Percentiles rank a stretch among this genome's conserved stretches.
Conservation (phyloP, 2,797 vertebrate genomes). For the Gorsachius magnificus region DNA sequence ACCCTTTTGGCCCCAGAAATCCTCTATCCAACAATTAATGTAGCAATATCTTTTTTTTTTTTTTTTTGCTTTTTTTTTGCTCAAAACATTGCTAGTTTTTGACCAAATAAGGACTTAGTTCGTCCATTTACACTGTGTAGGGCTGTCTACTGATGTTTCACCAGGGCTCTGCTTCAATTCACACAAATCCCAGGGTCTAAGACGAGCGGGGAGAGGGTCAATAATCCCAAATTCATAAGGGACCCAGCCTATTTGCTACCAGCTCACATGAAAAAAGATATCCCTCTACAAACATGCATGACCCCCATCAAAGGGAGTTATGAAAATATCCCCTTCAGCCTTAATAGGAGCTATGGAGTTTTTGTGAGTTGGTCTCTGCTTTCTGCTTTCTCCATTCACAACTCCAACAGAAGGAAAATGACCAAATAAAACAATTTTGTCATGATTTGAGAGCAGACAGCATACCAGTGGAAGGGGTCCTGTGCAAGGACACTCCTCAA, state of each 20-base stretch:
- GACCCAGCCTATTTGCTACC: not conserved
- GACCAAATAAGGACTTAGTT: not conserved
- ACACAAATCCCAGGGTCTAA: not conserved
- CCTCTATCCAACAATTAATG: not conserved
- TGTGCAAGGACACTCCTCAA: not conserved
- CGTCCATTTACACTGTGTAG: not conserved
- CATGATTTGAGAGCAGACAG: not conserved
- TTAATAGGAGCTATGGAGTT: not conserved
- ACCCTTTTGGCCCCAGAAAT: not conserved
- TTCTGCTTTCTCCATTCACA: not conserved
- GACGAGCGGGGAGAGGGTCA: not conserved
- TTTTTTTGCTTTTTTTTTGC: rapidly evolving
- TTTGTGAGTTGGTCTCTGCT: not conserved
- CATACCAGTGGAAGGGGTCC: not conserved
- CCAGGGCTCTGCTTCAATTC: not conserved
- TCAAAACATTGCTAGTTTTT: not conserved
- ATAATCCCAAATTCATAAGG: not conserved
- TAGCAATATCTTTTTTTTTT: not conserved
- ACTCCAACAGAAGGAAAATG: not conserved
- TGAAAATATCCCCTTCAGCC: not conserved
- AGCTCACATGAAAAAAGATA: not conserved
- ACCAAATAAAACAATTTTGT: not conserved
- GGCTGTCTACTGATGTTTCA: not conserved
- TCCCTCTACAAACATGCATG: not conserved
- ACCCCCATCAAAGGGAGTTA: not conserved